Evolutionary conservation across 2,888 invertebrate species (phyloP).

Genomic region (Sussaba pulchella): DNA sequence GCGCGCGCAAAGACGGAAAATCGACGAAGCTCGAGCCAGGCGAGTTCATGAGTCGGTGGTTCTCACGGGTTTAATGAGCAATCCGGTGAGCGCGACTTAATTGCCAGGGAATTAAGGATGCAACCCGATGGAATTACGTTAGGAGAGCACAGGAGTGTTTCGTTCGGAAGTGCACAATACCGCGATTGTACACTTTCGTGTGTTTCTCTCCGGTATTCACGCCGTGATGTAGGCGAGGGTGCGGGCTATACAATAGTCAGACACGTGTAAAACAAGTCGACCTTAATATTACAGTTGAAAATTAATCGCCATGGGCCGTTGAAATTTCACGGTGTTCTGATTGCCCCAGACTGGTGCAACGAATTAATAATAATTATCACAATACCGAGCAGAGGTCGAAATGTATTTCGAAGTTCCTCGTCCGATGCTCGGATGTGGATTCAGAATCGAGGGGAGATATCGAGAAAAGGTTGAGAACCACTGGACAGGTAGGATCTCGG

Average conservation of each 20-base stretch:
- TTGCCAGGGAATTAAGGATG: constrained; percentile 72
- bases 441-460: background rate
- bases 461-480: constrained; percentile 54
- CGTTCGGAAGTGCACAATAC: constrained; percentile 61
- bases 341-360: no score
- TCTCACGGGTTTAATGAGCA: constrained; percentile 80
- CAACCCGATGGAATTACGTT: constrained; percentile 66
- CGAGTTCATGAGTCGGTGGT: constrained; percentile 68
- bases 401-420: background rate
- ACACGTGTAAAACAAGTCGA: background rate
- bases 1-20: constrained; percentile 63
- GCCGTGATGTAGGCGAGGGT: background rate
- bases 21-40: constrained; percentile 29
- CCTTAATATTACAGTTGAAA: background rate
- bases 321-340: no score
- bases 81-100: constrained; percentile 74
- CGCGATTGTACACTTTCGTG: constrained; percentile 29
- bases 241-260: no score
- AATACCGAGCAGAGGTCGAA: background rate
- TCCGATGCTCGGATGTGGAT: background rate
- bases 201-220: background rate
- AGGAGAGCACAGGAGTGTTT: constrained; percentile 63
- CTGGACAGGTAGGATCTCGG: constrained; percentile 37
- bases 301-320: background rate
- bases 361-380: constrained; percentile 5